These are phyloP conservation scores for Lacanobia oleracea DNA, from an alignment of 2,888 invertebrate species.

Conservation along the genomic window DNA sequence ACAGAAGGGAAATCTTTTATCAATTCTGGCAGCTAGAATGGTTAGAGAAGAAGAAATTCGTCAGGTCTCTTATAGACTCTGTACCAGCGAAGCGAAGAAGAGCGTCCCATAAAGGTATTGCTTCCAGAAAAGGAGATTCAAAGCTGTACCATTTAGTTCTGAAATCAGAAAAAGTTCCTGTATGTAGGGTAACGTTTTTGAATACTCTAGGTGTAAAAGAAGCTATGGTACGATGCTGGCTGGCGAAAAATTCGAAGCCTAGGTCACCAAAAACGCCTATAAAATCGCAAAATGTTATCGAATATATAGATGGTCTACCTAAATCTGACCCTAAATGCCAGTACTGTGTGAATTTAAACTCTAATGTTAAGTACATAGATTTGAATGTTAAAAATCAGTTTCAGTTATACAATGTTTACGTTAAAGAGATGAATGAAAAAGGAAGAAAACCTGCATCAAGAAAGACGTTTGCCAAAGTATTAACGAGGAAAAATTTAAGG, in stretches of 20 bases:
- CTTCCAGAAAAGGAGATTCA: constrained; percentile 78
- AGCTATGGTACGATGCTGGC: constrained; percentile 80
- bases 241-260: constrained; percentile 65
- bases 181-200: constrained; percentile 79
- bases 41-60: constrained; percentile 75
- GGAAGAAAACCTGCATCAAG: constrained; percentile 74
- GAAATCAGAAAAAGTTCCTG: constrained; percentile 68
- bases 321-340: constrained; percentile 75
- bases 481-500: constrained; percentile 73
- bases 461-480: constrained; percentile 80
- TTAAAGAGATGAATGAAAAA: constrained; percentile 70
- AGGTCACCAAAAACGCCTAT: constrained; percentile 71
- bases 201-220: constrained; percentile 82
- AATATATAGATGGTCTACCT: constrained; percentile 77
- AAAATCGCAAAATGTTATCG: constrained; percentile 74
- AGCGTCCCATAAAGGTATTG: constrained; percentile 65
- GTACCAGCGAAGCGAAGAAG: constrained; percentile 77
- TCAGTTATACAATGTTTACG: constrained; percentile 78
- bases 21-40: constrained; percentile 82
- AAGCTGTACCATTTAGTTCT: constrained; percentile 74
- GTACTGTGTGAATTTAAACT: constrained; percentile 66
- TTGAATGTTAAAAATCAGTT: constrained; percentile 76
- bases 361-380: constrained; percentile 71
- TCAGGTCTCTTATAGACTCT: constrained; percentile 71
- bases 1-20: constrained; percentile 72